These are phyloP conservation scores for Smittia sp. DNA, from an alignment of 2,888 invertebrate genomes.

Conservation along the genomic window DNA sequence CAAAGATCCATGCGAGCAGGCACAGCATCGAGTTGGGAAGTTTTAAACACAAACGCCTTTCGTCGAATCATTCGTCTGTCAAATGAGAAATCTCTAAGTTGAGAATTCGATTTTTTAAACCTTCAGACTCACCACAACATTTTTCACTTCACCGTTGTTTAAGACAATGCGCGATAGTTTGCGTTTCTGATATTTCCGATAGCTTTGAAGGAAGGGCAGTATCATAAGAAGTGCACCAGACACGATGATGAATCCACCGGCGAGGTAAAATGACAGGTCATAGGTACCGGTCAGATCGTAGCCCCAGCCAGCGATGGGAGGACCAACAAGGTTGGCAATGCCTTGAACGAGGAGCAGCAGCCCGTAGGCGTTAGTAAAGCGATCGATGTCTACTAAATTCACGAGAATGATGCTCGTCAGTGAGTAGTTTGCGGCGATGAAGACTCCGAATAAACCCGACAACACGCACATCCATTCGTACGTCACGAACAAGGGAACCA, in stretches of 20 bases:
- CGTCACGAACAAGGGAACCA: constrained; percentile 63
- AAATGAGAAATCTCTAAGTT: neutral
- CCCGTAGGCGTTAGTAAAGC: constrained; percentile 90
- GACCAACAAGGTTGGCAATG: constrained; percentile 83
- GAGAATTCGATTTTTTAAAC: neutral
- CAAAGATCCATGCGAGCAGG: neutral
- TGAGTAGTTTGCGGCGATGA: constrained; percentile 89
- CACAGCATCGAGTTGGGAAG: neutral
- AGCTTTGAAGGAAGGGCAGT: constrained; percentile 44
- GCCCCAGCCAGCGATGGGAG: constrained; percentile 83
- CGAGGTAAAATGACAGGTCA: constrained; percentile 75
- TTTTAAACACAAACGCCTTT: neutral
- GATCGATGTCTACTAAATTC: constrained; percentile 82
- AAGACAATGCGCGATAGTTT: neutral
- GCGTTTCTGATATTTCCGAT: constrained; percentile 54
- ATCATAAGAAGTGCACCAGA: constrained; percentile 45
- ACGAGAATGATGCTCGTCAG: constrained; percentile 87
- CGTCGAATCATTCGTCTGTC: neutral
- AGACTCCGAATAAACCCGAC: constrained; percentile 80
- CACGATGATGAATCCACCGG: constrained; percentile 68
- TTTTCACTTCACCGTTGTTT: neutral
- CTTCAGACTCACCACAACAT: neutral
- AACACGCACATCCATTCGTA: constrained; percentile 58
- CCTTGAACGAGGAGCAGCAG: constrained; percentile 84
- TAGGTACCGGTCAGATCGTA: constrained; percentile 75